Base-by-base conservation (phyloP, 2,113 vertebrate species). In the Mirza zaza region DNA sequence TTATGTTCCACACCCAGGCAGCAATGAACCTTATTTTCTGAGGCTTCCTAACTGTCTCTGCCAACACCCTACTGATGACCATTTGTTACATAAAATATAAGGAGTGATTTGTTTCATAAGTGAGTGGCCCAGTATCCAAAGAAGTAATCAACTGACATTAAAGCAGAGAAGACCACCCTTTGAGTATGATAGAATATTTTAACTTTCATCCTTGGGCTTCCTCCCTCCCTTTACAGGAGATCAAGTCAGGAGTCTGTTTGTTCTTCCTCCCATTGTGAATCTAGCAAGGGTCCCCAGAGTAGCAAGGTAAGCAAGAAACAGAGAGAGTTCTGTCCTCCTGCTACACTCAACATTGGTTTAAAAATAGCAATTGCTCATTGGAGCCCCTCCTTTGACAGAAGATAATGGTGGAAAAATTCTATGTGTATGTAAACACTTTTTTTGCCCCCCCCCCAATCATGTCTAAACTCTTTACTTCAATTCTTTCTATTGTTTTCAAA, bases 241-340 rank as follows among this genome's bases (percentile, higher is more conserved):
- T 57, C 67, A 25, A 98, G 98, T 77, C 95, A 97, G 77, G 98
- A 98, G 23, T 98, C 98, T 13, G 10, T 97, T 25, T 94, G 94
- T 8, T 98, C 97, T 11, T 98, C 98, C 0, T 96, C 94, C 52
- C 98, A 97, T 0, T 96, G 93, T 90, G 97, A 96, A 3, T 98
- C 98, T 29, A 98, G 96, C 84, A 97, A 76, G 32, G 96, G 97
- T 34, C 57, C 94, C 6, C 96, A 97, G 48, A 98, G 97, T 14
- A 97, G 95, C 77, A 98, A 98, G 97, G 98, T 98, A 84, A 93
- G 94, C 32, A n/a, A 27, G 34, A 65, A 25, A 73, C 1, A 34
- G 21, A 36, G 21, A 65, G 29, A 20, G 6, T 21, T 57, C 1
- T 48, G 6, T 81, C 52, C 94, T 95, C n/a, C 13, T 36, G 1